Conservation (phyloP, 2,797 vertebrate genomes). For the Danio kyathit region DNA sequence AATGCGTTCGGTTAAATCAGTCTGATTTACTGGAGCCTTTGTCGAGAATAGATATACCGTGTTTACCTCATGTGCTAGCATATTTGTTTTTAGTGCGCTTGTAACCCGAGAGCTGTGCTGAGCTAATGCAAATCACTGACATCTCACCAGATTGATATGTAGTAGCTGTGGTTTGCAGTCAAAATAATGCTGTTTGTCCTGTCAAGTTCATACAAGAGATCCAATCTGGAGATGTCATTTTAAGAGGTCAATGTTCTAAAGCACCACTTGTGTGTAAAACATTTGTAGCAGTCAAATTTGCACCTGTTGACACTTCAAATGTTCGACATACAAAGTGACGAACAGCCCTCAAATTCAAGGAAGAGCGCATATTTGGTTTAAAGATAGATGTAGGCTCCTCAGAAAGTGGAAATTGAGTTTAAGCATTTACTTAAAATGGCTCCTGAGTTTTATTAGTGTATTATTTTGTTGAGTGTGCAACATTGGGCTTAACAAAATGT, state of each 20-base stretch:
- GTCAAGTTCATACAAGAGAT: not conserved
- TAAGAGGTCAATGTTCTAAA: conserved; percentile 15
- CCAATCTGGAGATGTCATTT: conserved; percentile 13
- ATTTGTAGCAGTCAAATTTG: not conserved
- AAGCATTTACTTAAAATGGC: not conserved
- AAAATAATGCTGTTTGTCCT: not conserved
- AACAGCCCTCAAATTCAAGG: not conserved
- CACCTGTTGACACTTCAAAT: not conserved
- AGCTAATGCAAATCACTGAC: conserved; percentile 31
- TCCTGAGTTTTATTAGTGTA: not conserved
- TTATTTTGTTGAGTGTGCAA: not conserved
- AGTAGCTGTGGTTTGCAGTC: not conserved
- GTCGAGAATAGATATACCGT: not conserved
- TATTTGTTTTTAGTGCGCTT: not conserved
- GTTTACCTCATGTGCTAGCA: not conserved
- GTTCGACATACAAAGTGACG: not conserved
- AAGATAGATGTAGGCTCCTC: not conserved
- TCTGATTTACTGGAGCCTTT: not conserved
- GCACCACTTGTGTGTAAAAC: not conserved
- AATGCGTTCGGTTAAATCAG: not conserved
- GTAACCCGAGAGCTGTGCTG: conserved; percentile 16
- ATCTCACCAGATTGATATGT: not conserved
- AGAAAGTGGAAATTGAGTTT: not conserved
- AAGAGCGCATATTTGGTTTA: not conserved
- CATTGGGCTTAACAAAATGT: conserved; percentile 15